Conservation (phyloP, 2,113 vertebrate genomes). For the Micromys minutus region DNA sequence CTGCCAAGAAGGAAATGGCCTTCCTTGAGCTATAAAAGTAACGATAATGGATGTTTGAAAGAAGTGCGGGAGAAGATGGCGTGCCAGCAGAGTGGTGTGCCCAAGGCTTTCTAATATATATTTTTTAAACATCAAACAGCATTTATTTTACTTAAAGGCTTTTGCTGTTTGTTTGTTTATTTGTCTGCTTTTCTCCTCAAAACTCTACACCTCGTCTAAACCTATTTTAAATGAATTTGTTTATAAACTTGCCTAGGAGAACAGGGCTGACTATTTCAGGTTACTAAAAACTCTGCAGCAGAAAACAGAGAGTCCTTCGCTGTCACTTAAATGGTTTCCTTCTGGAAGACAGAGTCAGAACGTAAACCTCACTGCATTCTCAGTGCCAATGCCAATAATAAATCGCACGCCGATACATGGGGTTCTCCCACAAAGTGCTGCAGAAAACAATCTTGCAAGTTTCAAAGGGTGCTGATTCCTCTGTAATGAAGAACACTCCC, state of each 20-base stretch:
- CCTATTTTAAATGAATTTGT: background rate
- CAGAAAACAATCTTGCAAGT: background rate
- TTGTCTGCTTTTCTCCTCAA: too few relatives aligned
- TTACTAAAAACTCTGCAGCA: background rate
- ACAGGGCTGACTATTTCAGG: background rate
- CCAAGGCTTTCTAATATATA: background rate
- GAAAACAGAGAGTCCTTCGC: background rate
- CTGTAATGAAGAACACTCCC: conserved; percentile 47
- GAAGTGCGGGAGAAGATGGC: too few relatives aligned
- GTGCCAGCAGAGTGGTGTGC: too few relatives aligned
- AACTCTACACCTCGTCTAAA: background rate
- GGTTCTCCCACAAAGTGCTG: conserved; percentile 46
- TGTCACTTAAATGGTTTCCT: background rate
- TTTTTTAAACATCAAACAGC: background rate
- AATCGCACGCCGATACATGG: background rate
- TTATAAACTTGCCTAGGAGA: background rate
- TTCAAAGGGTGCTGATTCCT: conserved; percentile 27
- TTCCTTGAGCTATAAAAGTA: background rate
- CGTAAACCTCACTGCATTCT: background rate
- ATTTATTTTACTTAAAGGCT: background rate
- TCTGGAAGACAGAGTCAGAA: conserved; percentile 33
- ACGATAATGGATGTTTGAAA: background rate
- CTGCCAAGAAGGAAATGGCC: too few relatives aligned
- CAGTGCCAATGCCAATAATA: background rate
- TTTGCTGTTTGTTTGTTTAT: background rate